Conservation (phyloP, 2,113 vertebrate species). For the Nesogale talazaci region DNA sequence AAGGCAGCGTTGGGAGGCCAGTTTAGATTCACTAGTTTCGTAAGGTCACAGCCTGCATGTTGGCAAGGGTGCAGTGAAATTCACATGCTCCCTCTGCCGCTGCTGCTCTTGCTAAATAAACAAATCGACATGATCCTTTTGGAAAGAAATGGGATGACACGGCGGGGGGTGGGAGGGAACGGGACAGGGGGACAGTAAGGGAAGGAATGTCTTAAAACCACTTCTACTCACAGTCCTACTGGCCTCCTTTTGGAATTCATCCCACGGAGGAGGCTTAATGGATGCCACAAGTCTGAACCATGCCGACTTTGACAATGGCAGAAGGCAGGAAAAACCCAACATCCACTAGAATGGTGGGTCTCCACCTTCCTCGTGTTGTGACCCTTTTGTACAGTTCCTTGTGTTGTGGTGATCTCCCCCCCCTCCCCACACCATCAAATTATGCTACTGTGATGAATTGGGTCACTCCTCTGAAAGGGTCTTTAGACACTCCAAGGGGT, state of each 20-base stretch:
- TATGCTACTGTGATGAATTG: no score
- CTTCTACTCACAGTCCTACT: background rate
- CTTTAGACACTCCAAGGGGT: no score
- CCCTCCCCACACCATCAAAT: no score
- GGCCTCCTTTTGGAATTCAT: background rate
- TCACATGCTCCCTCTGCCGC: accelerated
- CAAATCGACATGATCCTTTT: background rate
- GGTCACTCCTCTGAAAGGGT: no score
- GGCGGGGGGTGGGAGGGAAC: no score
- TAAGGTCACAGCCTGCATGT: background rate
- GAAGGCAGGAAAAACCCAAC: background rate
- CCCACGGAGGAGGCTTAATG: background rate
- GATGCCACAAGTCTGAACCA: background rate
- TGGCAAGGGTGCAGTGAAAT: background rate
- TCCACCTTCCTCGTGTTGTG: no score
- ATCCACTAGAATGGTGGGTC: no score
- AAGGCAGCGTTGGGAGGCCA: background rate
- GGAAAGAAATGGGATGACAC: background rate
- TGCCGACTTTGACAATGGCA: background rate
- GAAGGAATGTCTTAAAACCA: background rate
- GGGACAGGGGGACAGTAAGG: background rate
- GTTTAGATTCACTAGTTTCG: background rate
- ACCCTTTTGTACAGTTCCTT: no score
- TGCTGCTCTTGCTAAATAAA: background rate
- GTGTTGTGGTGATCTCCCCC: no score